Conservation (phyloP, 2,888 invertebrate species). For the Lithophane socia region DNA sequence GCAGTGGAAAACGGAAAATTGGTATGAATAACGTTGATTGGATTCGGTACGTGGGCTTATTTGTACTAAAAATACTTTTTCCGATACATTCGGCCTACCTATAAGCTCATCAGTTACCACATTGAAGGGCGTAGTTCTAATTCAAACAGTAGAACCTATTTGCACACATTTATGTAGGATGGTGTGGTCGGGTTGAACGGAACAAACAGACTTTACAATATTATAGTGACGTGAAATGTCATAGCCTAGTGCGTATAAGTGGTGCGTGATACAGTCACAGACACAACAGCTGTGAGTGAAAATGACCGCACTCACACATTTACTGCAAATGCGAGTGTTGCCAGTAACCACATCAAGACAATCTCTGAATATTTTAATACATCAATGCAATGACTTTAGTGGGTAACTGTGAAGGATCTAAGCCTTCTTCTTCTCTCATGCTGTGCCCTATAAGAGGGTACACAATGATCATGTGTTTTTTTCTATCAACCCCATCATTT, state of each 20-base stretch:
- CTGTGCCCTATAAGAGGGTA: too few relatives aligned
- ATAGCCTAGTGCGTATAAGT: neutral
- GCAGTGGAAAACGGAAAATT: slow-evolving; percentile 15
- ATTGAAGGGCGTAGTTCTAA: slow-evolving; percentile 4
- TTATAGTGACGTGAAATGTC: neutral
- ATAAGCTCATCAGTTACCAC: neutral
- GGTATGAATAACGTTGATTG: slow-evolving; percentile 37
- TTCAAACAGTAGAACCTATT: neutral
- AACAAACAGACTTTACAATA: neutral
- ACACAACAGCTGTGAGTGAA: neutral
- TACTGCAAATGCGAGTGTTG: neutral
- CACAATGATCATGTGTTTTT: too few relatives aligned
- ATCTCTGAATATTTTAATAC: neutral
- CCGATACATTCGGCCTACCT: neutral
- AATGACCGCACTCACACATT: neutral
- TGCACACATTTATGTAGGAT: neutral
- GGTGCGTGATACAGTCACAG: neutral
- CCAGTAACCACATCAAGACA: neutral
- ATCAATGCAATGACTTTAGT: neutral
- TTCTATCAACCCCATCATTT: too few relatives aligned
- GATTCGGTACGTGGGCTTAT: slow-evolving; percentile 17
- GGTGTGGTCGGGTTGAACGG: neutral
- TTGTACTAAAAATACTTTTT: slow-evolving; percentile 23
- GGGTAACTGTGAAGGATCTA: neutral
- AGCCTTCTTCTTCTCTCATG: too few relatives aligned